A percentile compares a stretch with the other conserved stretches of the same genome.
Conservation (phyloP, 2,797 vertebrate genomes). For the Mallotus villosus region DNA sequence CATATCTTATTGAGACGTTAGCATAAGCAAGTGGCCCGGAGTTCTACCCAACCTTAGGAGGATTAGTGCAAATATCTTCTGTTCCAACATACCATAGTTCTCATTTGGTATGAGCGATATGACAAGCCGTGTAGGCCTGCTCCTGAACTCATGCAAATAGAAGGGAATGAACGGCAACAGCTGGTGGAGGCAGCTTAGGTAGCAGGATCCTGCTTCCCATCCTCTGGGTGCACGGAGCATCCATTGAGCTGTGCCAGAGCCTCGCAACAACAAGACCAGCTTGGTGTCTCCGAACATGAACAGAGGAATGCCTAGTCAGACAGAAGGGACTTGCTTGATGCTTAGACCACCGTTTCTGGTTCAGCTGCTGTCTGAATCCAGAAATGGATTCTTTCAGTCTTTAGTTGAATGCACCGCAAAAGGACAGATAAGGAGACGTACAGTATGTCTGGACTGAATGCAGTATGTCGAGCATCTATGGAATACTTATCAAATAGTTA, state of each 20-base stretch:
- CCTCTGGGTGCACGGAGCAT: conserved; percentile 16
- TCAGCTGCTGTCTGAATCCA: conserved; percentile 8
- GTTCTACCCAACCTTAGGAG: conserved; percentile 25
- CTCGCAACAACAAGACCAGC: conserved; percentile 4
- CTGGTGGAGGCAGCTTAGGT: conserved; percentile 15
- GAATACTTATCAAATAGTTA: conserved; percentile 31
- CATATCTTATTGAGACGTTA: conserved; percentile 27
- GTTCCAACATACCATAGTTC: neutral
- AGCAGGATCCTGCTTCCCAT: conserved; percentile 11
- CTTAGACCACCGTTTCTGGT: conserved; percentile 6
- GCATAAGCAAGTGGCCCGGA: conserved; percentile 26
- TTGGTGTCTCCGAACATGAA: conserved; percentile 10
- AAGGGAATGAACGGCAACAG: conserved; percentile 22
- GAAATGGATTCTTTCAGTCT: neutral
- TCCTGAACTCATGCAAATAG: conserved; percentile 21
- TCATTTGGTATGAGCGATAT: conserved; percentile 29
- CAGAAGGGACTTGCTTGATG: conserved; percentile 11
- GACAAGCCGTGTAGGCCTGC: conserved; percentile 24
- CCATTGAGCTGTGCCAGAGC: conserved; percentile 2
- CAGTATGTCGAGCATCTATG: conserved; percentile 4
- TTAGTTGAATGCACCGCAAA: neutral
- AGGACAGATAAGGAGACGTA: neutral
- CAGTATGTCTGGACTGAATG: conserved; percentile 7
- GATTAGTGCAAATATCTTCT: conserved; percentile 19
- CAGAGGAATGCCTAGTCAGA: conserved; percentile 19